Conservation (phyloP, 35 echinoderm and acorn worm genomes). For the Ophioderma brevispina region DNA sequence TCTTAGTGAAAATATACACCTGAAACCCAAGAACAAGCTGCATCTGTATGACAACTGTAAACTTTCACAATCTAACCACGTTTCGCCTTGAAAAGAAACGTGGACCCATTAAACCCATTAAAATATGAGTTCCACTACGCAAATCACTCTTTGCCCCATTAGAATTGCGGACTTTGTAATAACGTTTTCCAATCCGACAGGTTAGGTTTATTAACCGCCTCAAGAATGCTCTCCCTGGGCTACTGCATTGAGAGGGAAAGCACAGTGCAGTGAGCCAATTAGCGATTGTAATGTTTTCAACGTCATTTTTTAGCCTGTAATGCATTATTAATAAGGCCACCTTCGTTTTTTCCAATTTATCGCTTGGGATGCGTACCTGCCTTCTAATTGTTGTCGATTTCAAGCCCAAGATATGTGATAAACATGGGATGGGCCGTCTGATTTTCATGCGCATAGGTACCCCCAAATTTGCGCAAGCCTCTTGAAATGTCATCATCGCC, state of each 20-base stretch:
- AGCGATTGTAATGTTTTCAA: not conserved
- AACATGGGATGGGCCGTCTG: not conserved
- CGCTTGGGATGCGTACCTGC: not conserved
- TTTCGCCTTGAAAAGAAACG: not conserved
- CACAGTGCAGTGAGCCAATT: slow-evolving; percentile 6
- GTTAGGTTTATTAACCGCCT: not conserved
- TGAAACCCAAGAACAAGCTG: slow-evolving; percentile 34
- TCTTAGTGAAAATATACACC: not conserved
- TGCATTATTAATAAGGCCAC: not conserved
- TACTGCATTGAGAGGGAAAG: slow-evolving; percentile 34
- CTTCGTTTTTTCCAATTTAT: not conserved
- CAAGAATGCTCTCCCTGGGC: slow-evolving; percentile 21
- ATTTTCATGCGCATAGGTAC: slow-evolving; percentile 8
- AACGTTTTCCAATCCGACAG: not conserved
- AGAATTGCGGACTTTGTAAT: slow-evolving; percentile 28
- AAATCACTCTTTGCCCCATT: not conserved
- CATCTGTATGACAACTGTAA: slow-evolving; percentile 17
- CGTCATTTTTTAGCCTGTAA: not conserved
- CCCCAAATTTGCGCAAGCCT: not conserved
- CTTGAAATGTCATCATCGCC: not conserved
- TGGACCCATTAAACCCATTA: not conserved
- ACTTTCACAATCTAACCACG: not conserved
- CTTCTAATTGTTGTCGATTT: slow-evolving; percentile 2
- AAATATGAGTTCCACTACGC: not conserved
- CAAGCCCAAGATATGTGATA: slow-evolving; percentile 14